Evolutionary conservation across 1,140 invertebrate genomes (phyloP), one percentile per base, ranked within the genome.

Genomic region (Anoplolepis gracilipes): DNA sequence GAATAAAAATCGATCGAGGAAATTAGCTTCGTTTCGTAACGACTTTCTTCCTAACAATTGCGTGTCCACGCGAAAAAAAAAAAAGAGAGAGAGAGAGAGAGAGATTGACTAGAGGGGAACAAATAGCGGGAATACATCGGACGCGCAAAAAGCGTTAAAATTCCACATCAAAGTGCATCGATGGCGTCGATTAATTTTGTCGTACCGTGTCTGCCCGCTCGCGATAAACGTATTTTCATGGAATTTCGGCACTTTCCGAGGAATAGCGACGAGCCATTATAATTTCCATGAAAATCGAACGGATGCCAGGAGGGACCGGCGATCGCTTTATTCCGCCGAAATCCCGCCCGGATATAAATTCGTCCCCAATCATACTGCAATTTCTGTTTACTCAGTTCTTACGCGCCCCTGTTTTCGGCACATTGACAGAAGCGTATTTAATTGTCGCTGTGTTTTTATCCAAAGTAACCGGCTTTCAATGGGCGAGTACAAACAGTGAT

Each of bases 211-310:
- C 78, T 82, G 78, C 67, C 61, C 53, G 78, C 78, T 82, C 53
- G 78, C 78, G 78, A 82, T 82, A 82, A 82, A 82, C 78, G 78
- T 73, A 82, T 82, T 82, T 82, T 82, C 78, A 82, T 46, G 67
- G 78, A 82, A 82, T 73, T 82, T 82, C 55, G 78, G 55, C 53
- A 73, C 78, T 82, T 59, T 82, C n/a, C 67, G 78, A 73, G 36
- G 53, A 82, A 59, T n/a, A 42, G 78, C 53, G 53, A 72, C 78
- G 78, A 82, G 67, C 78, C n/a, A 73, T 82, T 82, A 82, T 82
- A 82, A 82, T 82, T 82, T 82, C 67, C 78, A 82, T 82, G 78
- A 82, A 82, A 82, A 82, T 82, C 78, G 67, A 61, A 59, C 78
- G 59, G 78, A 81, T 39, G 78, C 67, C 33, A 7, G 65, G 49